Conservation (phyloP, 2,797 vertebrate species). For the Anisognathus igniventris region DNA sequence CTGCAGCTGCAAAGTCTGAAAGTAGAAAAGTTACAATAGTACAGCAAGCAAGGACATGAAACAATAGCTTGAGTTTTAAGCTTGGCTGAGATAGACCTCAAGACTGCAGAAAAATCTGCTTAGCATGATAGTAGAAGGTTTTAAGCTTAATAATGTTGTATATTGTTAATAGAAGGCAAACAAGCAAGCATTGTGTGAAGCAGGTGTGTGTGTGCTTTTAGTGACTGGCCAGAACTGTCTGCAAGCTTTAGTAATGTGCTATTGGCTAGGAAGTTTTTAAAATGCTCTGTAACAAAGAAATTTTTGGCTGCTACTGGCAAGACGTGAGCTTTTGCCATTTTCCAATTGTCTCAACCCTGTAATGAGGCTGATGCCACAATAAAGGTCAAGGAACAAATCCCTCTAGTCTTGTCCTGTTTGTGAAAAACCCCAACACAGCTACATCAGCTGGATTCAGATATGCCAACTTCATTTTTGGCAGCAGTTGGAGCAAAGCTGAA, state of each 20-base stretch:
- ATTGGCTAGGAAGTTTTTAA: neutral
- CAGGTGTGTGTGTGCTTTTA: neutral
- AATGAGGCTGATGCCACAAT: neutral
- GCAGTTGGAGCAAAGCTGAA: neutral
- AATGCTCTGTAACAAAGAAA: neutral
- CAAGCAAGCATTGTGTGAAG: neutral
- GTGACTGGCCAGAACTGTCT: neutral
- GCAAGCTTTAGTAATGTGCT: neutral
- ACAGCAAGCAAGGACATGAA: neutral
- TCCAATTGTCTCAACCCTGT: neutral
- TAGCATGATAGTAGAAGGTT: neutral
- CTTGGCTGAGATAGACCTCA: neutral
- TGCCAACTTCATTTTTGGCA: neutral
- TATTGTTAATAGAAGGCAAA: neutral
- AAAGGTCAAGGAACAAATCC: neutral
- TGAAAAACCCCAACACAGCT: neutral
- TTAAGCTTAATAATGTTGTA: neutral
- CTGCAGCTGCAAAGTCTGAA: neutral
- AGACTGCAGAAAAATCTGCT: neutral
- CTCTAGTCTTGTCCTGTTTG: neutral
- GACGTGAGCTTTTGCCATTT: neutral
- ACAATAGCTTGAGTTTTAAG: neutral
- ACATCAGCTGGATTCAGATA: neutral
- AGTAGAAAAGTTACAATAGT: too few species aligned
- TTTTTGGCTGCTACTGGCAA: neutral